A percentile compares a stretch with the other conserved stretches of the same genome.
These are phyloP conservation scores for Apostichopus californicus DNA, from an alignment of 35 echinoderm and acorn worm genomes.

Conservation along the genomic window DNA sequence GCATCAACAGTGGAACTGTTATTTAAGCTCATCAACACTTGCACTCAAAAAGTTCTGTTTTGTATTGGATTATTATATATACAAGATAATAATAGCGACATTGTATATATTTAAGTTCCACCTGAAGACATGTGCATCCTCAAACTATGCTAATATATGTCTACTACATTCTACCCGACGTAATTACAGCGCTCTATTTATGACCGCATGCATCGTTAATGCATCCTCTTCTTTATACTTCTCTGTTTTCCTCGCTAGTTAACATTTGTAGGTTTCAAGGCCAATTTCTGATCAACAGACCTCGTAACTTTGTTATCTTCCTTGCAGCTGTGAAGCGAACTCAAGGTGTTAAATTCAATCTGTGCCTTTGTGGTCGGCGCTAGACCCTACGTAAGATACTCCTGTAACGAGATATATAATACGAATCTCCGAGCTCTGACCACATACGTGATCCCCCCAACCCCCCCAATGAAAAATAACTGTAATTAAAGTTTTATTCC, in stretches of 20 bases:
- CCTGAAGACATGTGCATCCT: too few relatives aligned
- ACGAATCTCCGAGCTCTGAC: not conserved
- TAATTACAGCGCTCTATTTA: too few relatives aligned
- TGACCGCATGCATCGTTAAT: too few relatives aligned
- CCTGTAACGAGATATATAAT: not conserved
- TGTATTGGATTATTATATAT: too few relatives aligned
- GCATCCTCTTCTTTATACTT: too few relatives aligned
- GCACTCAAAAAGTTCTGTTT: too few relatives aligned
- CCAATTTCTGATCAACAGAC: not conserved
- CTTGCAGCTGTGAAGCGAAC: conserved; percentile 6
- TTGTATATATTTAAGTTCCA: too few relatives aligned
- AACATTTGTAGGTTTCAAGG: not conserved
- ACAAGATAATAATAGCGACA: too few relatives aligned
- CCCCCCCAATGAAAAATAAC: conserved; percentile 33
- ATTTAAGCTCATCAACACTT: too few relatives aligned
- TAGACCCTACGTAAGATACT: not conserved
- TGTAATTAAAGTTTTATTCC: conserved; percentile 45
- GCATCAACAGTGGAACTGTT: too few relatives aligned
- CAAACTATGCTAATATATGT: too few relatives aligned
- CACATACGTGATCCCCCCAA: not conserved
- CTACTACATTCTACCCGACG: too few relatives aligned
- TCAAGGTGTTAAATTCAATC: conserved; percentile 9
- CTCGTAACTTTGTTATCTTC: not conserved
- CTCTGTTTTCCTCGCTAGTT: not conserved
- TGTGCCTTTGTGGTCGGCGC: not conserved